phyloP scores from a whole-genome alignment of 2,113 vertebrate genomes.

The Scomber japonicus region DNA sequence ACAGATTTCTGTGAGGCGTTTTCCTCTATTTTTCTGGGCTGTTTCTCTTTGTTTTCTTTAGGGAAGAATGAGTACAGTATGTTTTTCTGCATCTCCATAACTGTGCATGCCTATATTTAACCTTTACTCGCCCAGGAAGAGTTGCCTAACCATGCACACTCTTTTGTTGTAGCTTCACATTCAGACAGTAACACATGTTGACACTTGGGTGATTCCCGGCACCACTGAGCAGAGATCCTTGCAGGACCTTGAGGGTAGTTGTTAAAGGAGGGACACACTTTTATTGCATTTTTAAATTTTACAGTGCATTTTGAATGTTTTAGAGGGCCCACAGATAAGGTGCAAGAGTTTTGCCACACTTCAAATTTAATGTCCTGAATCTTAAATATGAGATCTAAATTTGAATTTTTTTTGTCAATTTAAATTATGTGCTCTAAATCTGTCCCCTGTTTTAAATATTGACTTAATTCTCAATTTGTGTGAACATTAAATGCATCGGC shows the following conservation, averaged over 20 bases:
- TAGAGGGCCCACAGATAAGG: conserved; percentile 16
- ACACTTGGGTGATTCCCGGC: conserved; percentile 14
- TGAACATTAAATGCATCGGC: no score
- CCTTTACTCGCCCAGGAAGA: conserved; percentile 16
- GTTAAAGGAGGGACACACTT: conserved; percentile 18
- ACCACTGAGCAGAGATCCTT: not conserved
- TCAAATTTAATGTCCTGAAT: conserved; percentile 3
- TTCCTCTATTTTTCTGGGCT: conserved; percentile 61
- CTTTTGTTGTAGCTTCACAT: conserved; percentile 1
- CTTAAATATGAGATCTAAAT: not conserved
- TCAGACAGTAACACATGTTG: conserved; percentile 32
- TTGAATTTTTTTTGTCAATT: not conserved
- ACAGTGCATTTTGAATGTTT: conserved; percentile 6
- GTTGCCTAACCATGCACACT: conserved; percentile 9
- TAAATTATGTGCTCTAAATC: no score
- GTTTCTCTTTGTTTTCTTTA: conserved; percentile 40
- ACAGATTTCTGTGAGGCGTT: conserved; percentile 74
- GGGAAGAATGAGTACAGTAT: conserved; percentile 20
- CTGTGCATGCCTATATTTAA: conserved; percentile 35
- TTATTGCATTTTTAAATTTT: conserved; percentile 24
- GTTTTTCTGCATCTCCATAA: conserved; percentile 40
- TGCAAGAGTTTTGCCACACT: not conserved
- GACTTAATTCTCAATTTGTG: conserved; percentile 9
- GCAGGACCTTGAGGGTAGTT: conserved; percentile 38
- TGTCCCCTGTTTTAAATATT: not conserved